Base-by-base conservation (phyloP, 1,140 invertebrate genomes). In the Zaprionus gabonicus region DNA sequence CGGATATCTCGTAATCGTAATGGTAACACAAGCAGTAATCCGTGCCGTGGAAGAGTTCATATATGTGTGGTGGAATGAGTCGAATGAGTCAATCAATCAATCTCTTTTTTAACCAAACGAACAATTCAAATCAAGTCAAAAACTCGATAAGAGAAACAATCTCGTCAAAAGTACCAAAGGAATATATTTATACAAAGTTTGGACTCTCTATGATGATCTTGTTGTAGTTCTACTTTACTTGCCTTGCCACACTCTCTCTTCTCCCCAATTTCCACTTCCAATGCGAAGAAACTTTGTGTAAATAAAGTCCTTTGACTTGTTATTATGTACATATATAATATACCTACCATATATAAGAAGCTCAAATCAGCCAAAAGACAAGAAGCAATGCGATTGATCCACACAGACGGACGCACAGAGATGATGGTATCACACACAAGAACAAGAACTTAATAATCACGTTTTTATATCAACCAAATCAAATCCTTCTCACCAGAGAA, bases 121-220 rank as follows among this genome's bases (percentile, higher is more conserved):
- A 17, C 15, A 68, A 68, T 46, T 38, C 25, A 41, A 67, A 44
- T 20, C 49, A 56, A 57, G 28, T 64, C 51, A 58, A 66, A 46
- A 46, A 46, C n/a, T 57, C 41, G 36, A 57, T 44, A 23, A 23
- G 38, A 60, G 38, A 60, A 27, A 41, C 15, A 49, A 49, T 34
- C 31, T 49, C 27, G 44, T 12, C 31, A 55, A 67, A 60, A 60
- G 28, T 25, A 70, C 57, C 85, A 92, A 92, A 92, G 91, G 91
- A 92, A 82, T 92, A 92, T 92, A 92, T 92, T 92, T 92, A 92
- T 92, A 92, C 91, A 92, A 92, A 92, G 91, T 92, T 91, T 86
- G 67, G 70, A 71, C 36, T 53, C 38, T 71, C 53, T 75, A 46
- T 46, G 41, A n/a, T 41, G 67, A 59, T 75, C 66, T 68, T 60